phyloP scores from a whole-genome alignment of 2,888 invertebrate species.

The Cosmia trapezina region DNA sequence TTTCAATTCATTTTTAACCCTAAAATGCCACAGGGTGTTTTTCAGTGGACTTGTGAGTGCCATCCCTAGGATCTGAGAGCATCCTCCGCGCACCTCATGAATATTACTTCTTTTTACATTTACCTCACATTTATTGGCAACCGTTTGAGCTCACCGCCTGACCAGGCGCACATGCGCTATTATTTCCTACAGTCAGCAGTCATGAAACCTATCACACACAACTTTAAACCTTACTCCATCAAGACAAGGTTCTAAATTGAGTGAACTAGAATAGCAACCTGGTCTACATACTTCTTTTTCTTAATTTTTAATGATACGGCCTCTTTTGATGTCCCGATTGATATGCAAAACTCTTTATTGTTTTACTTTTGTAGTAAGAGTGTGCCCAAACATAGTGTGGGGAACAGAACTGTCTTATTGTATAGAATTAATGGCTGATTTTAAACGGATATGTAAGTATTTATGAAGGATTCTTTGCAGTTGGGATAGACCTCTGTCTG shows the following conservation, averaged over 20 bases:
- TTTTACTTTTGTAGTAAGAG: conserved; percentile 71
- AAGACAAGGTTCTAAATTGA: conserved; percentile 43
- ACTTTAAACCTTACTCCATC: conserved; percentile 46
- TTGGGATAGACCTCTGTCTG: background rate
- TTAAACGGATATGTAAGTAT: conserved; percentile 39
- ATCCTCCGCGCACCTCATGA: conserved; percentile 80
- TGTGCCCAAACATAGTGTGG: conserved; percentile 61
- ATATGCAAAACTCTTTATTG: conserved; percentile 85
- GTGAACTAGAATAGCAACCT: conserved; percentile 27
- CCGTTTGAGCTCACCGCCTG: conserved; percentile 81
- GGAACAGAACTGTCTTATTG: conserved; percentile 51
- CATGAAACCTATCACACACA: conserved; percentile 43
- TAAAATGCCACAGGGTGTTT: background rate
- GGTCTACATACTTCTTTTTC: conserved; percentile 67
- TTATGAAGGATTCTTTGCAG: conserved; percentile 18
- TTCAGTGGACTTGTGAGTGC: conserved; percentile 1
- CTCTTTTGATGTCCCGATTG: conserved; percentile 85
- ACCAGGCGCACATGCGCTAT: conserved; percentile 75
- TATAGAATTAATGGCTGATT: conserved; percentile 47
- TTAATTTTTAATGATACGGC: conserved; percentile 81
- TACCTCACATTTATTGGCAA: conserved; percentile 81
- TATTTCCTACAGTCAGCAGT: conserved; percentile 67
- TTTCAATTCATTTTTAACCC: background rate
- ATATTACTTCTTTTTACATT: conserved; percentile 83
- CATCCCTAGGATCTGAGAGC: conserved; percentile 67